These are phyloP conservation scores for Cacatua alba DNA, from an alignment of 2,113 vertebrate genomes.

Conservation along the genomic window DNA sequence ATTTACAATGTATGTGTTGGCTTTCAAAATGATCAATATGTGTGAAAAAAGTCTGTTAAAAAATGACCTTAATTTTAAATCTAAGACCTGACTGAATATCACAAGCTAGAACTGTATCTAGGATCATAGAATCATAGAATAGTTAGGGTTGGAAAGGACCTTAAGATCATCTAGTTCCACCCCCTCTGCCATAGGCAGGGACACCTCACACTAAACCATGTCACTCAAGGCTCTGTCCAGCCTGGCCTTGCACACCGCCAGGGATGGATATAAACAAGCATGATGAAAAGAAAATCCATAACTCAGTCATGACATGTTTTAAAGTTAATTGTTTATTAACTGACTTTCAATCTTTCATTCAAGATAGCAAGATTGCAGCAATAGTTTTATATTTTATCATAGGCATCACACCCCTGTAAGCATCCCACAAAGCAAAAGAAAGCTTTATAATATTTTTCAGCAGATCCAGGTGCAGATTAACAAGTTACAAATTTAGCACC, in stretches of 20 bases:
- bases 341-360: not conserved
- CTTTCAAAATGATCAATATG: not conserved
- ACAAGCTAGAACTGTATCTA: not conserved
- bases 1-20: fast-evolving
- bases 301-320: not conserved
- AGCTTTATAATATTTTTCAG: not conserved
- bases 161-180: too few species aligned
- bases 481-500: not conserved
- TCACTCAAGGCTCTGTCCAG: too few species aligned
- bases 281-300: not conserved
- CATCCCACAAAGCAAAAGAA: not conserved
- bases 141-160: too few species aligned
- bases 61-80: not conserved
- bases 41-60: not conserved
- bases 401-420: not conserved
- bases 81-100: not conserved
- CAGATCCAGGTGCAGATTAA: not conserved
- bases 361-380: not conserved
- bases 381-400: not conserved
- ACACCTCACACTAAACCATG: too few species aligned
- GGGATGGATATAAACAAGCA: not conserved
- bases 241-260: too few species aligned
- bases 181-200: too few species aligned
- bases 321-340: not conserved
- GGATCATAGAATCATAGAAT: too few species aligned